Evolutionary conservation across 1,140 invertebrate species (phyloP), one percentile per base, ranked within the genome.

Genomic region (Drusus annulatus): DNA sequence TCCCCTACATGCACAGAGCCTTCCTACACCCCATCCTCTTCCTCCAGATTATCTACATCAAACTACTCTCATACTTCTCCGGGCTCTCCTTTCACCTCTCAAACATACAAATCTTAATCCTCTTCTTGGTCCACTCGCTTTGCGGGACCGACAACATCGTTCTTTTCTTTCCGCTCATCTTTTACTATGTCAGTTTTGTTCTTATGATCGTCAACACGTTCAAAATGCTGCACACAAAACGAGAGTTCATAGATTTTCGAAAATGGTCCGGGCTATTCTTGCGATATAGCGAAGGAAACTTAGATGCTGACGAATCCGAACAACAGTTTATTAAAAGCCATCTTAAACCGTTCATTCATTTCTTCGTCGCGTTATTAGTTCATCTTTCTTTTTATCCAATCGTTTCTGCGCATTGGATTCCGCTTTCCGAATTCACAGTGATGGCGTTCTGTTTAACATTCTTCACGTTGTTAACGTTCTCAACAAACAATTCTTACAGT

Each of bases 261-360:
- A 92, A 94, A 76, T 96, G 95, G 95, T 95, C 95, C 0, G 93
- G 93, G 8, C 85, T 96, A 1, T 95, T 96, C 79, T 86, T 96
- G 2, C 92, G 92, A 60, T 96, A 96, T 81, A 90, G 89, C 80
- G 91, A 92, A 81, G 88, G 91, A 0, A 93, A 92, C 84, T 87
- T 96, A 0, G 93, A 96, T 84, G 91, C 95, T 0, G 92, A 95
- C 10, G 93, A 95, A 80, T 95, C 95, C 0, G 94, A 96, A 81
- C 94, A 94, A 85, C 92, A 94, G 60, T 96, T 95, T 81, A 93
- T 95, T n/a, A 89, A 92, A 28, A 96, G 96, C 84, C 96, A 96
- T 84, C 86, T 96, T 23, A 93, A 93, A 56, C 95, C 95, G 0
- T 96, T 95, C 84, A 87, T 93, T 31, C 93, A 95, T 52, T 97